These are phyloP conservation scores for Drosophila takahashii DNA, from an alignment of 1,140 invertebrate species.

Conservation along the genomic window DNA sequence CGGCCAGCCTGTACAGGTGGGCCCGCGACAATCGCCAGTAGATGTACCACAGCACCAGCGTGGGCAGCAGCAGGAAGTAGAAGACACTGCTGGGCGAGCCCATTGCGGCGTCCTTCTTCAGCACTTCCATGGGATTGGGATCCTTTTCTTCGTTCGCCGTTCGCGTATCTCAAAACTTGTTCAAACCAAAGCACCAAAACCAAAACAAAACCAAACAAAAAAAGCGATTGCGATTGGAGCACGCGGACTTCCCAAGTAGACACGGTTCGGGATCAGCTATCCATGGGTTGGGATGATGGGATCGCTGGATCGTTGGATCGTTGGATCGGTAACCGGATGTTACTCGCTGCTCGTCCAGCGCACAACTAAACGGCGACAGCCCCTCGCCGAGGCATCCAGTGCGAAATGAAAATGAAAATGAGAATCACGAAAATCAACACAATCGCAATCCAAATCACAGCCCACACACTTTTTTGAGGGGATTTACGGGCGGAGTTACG, in stretches of 20 bases:
- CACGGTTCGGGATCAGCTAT: slow-evolving; percentile 25
- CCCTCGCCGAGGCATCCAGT: slow-evolving; percentile 35
- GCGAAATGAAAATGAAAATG: slow-evolving; percentile 16
- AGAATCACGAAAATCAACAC: slow-evolving; percentile 15
- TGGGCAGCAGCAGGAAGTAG: slow-evolving; percentile 89
- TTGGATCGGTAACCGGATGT: slow-evolving; percentile 51
- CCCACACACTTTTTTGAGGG: slow-evolving; percentile 16
- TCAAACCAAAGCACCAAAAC: slow-evolving; percentile 26
- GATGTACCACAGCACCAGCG: slow-evolving; percentile 88
- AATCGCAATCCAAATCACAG: background rate
- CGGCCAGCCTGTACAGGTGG: slow-evolving; percentile 89
- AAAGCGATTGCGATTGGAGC: slow-evolving; percentile 18
- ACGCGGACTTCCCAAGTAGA: slow-evolving; percentile 25
- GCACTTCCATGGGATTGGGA: slow-evolving; percentile 60
- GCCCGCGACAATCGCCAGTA: slow-evolving; percentile 90
- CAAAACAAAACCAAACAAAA: background rate
- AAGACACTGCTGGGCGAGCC: slow-evolving; percentile 87
- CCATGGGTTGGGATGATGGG: slow-evolving; percentile 8
- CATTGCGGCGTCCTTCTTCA: slow-evolving; percentile 74
- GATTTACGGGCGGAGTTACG: background rate
- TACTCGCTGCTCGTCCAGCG: slow-evolving; percentile 66
- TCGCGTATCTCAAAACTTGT: slow-evolving; percentile 6
- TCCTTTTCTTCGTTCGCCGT: slow-evolving; percentile 1
- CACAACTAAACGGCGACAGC: slow-evolving; percentile 54
- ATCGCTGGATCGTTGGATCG: slow-evolving; percentile 9